These are phyloP conservation scores for Hipposideros larvatus DNA, from an alignment of 2,797 vertebrate species.

Conservation along the genomic window DNA sequence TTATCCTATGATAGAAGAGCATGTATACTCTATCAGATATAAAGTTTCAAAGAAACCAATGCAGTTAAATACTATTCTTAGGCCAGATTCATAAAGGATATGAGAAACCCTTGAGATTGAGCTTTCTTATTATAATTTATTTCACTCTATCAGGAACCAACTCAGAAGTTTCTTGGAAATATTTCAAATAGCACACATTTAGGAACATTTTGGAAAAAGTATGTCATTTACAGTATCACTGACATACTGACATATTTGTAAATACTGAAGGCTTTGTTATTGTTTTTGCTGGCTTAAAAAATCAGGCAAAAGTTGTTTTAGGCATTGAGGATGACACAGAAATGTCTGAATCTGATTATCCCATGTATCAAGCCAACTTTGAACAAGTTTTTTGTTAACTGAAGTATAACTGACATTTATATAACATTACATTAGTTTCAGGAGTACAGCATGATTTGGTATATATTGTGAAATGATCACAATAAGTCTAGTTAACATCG, in stretches of 20 bases:
- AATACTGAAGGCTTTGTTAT: not conserved
- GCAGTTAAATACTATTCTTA: not conserved
- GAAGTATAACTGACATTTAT: slow-evolving; percentile 2
- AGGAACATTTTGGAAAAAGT: slow-evolving; percentile 17
- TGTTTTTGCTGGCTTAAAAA: slow-evolving; percentile 56
- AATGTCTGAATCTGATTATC: not conserved
- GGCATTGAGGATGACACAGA: not conserved
- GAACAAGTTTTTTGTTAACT: not conserved
- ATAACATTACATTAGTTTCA: not conserved
- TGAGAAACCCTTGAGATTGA: not conserved
- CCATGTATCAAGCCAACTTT: slow-evolving; percentile 20
- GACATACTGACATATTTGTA: slow-evolving; percentile 48
- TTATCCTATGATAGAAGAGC: not conserved
- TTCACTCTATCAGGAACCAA: slow-evolving; percentile 23
- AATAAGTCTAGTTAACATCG: not conserved
- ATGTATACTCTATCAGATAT: not conserved
- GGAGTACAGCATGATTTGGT: not conserved
- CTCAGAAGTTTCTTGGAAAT: slow-evolving; percentile 37
- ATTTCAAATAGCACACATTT: slow-evolving; percentile 51
- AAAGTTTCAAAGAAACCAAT: slow-evolving; percentile 35
- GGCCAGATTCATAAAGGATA: slow-evolving; percentile 33
- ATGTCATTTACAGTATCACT: slow-evolving; percentile 26
- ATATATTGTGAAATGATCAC: slow-evolving; percentile 4
- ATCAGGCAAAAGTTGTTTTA: slow-evolving; percentile 24
- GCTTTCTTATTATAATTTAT: slow-evolving; percentile 1